Conservation (phyloP, 2,888 invertebrate genomes). For the Macaria liturata region DNA sequence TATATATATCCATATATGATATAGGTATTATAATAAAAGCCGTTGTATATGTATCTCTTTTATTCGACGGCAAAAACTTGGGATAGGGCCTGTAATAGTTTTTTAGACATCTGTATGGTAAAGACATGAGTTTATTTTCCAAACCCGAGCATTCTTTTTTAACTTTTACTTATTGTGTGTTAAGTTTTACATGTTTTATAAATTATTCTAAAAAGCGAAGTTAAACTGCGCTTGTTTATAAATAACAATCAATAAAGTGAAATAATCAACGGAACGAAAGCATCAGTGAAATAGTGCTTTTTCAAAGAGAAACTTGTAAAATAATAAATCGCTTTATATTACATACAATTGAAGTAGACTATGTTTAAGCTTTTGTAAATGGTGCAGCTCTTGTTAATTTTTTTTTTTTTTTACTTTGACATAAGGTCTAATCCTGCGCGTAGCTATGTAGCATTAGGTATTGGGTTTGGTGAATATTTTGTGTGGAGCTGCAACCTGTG, state of each 20-base stretch:
- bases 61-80: too few relatives aligned
- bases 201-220: conserved; percentile 1
- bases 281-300: conserved; percentile 52
- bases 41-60: too few relatives aligned
- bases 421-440: neutral
- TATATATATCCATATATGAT: too few relatives aligned
- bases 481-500: conserved; percentile 3
- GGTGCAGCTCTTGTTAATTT: conserved; percentile 17
- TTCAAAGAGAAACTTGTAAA: conserved; percentile 49
- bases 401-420: neutral
- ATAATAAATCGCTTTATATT: conserved; percentile 59
- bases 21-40: too few relatives aligned
- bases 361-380: conserved; percentile 54
- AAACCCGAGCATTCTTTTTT: too few relatives aligned
- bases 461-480: neutral
- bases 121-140: too few relatives aligned
- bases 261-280: conserved; percentile 33
- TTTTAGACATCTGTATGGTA: too few relatives aligned
- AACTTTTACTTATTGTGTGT: too few relatives aligned
- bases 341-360: conserved; percentile 50
- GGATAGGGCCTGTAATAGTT: too few relatives aligned
- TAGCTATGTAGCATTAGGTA: neutral
- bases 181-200: neutral
- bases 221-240: conserved; percentile 4
- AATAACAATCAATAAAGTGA: conserved; percentile 28